Base-by-base conservation (phyloP, 1,140 invertebrate species). In the Whitmania pigra region DNA sequence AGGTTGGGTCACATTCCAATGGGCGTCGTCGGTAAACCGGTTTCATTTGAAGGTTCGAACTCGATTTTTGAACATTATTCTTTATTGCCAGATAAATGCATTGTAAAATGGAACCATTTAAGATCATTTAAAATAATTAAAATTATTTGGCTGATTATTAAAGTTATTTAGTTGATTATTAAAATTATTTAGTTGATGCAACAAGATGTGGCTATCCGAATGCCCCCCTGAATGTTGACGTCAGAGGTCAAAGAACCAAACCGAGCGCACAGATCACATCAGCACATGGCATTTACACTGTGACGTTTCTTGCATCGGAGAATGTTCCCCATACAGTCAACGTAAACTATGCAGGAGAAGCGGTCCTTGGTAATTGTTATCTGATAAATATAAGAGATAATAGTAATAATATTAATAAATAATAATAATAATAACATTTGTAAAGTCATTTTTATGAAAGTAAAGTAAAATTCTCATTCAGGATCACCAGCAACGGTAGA, bases 1-100 rank as follows among this genome's bases (percentile, higher is more conserved):
- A 76, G 76, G 17, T 75, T 87, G 31, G 79, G 81, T 71, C 75
- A 77, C 27, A 69, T 78, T 49, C 76, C 77, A 49, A 88, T 88
- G 22, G 78, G 75, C 18, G 76, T 78, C 49, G 73, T 82, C n/a
- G 76, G 80, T 36, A 82, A 81, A 72, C 77, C 77, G 68, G 76
- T 94, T 3, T 92, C 90, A 74, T 95, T 96, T 79, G 91, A 89
- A 75, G 93, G 93, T 87, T 87, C 91, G 85, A 36, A 36, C 6
- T 36, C 31, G 31, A 36, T 36, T 3, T 36, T 36, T 36, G 31
- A 36, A 3, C n/a, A n/a, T 36, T 36, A 3, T 36, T 36, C 6
- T 36, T 36, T 36, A 36, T 36, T 36, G 2, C 31, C 31, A 36
- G 31, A n/a, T n/a, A n/a, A 36, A 36, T 36, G 31, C 31, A 36